Conservation (phyloP, 1,140 invertebrate species). For the Drosophila micromelanica region DNA sequence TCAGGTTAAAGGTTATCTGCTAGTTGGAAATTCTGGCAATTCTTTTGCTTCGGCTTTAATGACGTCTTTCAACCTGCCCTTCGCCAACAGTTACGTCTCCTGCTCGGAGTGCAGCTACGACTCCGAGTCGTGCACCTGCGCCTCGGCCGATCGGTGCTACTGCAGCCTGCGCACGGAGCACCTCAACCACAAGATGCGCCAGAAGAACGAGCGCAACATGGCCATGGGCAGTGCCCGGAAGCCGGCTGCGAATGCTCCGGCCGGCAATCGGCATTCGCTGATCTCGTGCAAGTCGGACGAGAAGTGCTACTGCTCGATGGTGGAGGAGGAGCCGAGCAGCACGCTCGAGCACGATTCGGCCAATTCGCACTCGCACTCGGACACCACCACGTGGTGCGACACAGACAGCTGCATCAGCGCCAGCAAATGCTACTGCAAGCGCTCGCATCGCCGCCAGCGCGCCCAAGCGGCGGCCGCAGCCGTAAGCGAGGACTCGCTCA, state of each 20-base stretch:
- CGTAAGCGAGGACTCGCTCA: conserved; percentile 60
- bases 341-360: conserved; percentile 73
- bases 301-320: conserved; percentile 89
- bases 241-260: background rate
- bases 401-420: conserved; percentile 94
- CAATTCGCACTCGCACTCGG: conserved; percentile 68
- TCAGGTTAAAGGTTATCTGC: too few relatives aligned
- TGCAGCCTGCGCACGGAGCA: conserved; percentile 87
- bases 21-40: too few relatives aligned
- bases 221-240: conserved; percentile 51
- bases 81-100: conserved; percentile 88
- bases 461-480: conserved; percentile 30
- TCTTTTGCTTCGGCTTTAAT: too few relatives aligned
- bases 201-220: conserved; percentile 68
- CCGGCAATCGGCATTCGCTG: conserved; percentile 68
- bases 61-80: too few relatives aligned
- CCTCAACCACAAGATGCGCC: conserved; percentile 70
- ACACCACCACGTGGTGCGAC: conserved; percentile 90
- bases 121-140: conserved; percentile 91
- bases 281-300: conserved; percentile 86
- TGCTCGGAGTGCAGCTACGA: conserved; percentile 94
- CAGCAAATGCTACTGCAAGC: conserved; percentile 94
- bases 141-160: conserved; percentile 91
- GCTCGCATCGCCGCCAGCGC: conserved; percentile 75
- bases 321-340: conserved; percentile 71